Base-by-base conservation (phyloP, 35 echinoderm and acorn worm genomes). In the Amphiura filiformis region DNA sequence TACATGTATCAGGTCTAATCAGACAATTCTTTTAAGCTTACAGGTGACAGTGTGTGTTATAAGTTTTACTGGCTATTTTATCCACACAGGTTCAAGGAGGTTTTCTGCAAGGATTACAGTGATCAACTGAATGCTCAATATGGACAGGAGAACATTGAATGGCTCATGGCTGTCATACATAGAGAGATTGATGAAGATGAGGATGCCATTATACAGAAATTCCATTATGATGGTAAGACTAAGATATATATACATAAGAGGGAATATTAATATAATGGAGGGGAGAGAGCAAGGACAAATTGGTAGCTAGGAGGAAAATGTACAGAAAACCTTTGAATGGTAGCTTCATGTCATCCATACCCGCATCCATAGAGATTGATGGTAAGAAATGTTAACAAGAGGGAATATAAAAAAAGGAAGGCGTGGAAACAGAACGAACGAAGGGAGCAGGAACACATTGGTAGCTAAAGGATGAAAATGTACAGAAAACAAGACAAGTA, bases 151-250 rank as follows among this genome's bases (percentile, higher is more conserved):
- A 84, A 89, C 78, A n/a, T 86, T n/a, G 84, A 90, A 13, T 94
- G 93, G 93, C 47, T 94, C 0, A 77, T 94, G 28, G 41, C 77
- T 13, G 88, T 94, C 4, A 44, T 94, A 30, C 65, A 76, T 75
- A 75, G 42, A 39, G 87, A 90, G 18, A 76, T 94, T 26, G 87
- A 94, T 47, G 87, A 94, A 64, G 93, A 94, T 33, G 76, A 81
- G 7, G 82, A 90, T 57, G 88, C 84, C 32, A 17, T 87, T 31
- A 86, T 94, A 4, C 39, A 84, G 5, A 76, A 81, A 56, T 57
- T 87, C 12, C 76, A 84, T 32, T 94, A 91, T 80, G 86, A 95
- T 23, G 80, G 93, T 91, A 85, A 90, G 39, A 34, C 17, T 52
- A 20, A n/a, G n/a, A n/a, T n/a, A n/a, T n/a, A n/a, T n/a, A n/a